Percentiles rank a stretch among this genome's conserved stretches.
phyloP scores from a whole-genome alignment of 2,888 invertebrate species.

The Pseudanteris insignis region DNA sequence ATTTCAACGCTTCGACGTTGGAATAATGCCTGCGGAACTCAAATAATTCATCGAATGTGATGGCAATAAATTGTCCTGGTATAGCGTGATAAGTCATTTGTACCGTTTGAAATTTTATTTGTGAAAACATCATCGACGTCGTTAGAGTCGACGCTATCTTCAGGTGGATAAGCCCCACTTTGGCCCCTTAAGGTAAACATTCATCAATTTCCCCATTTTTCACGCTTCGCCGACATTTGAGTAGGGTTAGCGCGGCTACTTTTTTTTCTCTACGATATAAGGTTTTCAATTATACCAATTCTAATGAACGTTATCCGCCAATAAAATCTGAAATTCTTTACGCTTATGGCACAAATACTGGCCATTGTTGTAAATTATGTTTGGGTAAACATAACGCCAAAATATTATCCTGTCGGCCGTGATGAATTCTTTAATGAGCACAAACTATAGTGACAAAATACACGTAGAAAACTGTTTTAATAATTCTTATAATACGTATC shows the following conservation, averaged over 20 bases:
- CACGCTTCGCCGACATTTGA: constrained; percentile 16
- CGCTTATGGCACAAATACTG: too few relatives aligned
- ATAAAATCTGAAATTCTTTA: too few relatives aligned
- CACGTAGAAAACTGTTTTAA: too few relatives aligned
- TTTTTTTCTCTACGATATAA: constrained; percentile 6
- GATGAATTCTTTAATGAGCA: too few relatives aligned
- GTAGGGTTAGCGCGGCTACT: constrained; percentile 3
- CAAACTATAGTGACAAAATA: too few relatives aligned
- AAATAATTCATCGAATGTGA: not conserved
- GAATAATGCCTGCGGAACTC: too few relatives aligned
- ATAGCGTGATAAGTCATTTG: constrained; percentile 1
- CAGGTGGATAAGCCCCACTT: constrained; percentile 16
- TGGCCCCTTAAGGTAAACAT: constrained; percentile 20
- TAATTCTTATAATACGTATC: too few relatives aligned
- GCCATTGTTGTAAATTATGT: too few relatives aligned
- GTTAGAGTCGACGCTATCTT: constrained; percentile 14
- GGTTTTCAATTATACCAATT: constrained; percentile 7
- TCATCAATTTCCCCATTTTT: constrained; percentile 30
- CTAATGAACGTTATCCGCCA: too few relatives aligned
- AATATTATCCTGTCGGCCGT: too few relatives aligned
- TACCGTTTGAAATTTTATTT: constrained; percentile 12
- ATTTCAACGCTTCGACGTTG: too few relatives aligned
- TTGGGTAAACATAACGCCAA: too few relatives aligned
- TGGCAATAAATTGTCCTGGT: not conserved
- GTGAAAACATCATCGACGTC: constrained; percentile 22